Evolutionary conservation across 2,113 vertebrate genomes (phyloP), one percentile per base, ranked within the genome.

Genomic region (Anguilla japonica): DNA sequence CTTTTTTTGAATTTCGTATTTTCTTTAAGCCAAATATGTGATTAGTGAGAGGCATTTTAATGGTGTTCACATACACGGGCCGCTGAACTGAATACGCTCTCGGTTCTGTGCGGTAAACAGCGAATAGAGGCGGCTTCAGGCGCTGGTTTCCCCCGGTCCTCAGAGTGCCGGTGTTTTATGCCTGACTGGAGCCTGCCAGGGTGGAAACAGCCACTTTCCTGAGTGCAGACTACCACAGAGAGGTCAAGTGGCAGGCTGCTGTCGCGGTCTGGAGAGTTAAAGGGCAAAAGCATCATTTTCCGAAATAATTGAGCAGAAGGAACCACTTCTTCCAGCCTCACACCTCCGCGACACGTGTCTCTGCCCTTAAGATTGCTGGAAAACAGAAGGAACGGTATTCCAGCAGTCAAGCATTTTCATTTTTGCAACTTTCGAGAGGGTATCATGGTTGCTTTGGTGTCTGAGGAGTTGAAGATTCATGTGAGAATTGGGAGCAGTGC

Each of bases 221-320:
- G 71, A 75, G 29, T 13, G 71, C 71, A 75, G 71, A 75, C 18
- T 53, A 43, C 81, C 46, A 43, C 14, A 22, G 26, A 82, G 81
- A 82, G 81, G 81, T 82, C 81, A 82, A 50, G 41, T 50, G 41
- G 20, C 22, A 43, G 46, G 34, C 15, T 46, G 15, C 41, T 53
- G 81, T 41, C 2, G 26, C 11, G 43, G 41, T 43, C 9, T n/a
- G 46, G n/a, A 57, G n/a, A 57, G 82, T 2, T 16, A 40, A 18
- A 50, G 81, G 81, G 81, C 43, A 82, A 50, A 82, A 82, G 29
- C 26, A 82, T n/a, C 3, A 53, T 82, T 82, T 82, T 82, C 81
- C 53, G 43, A 50, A 50, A 82, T 82, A 82, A 82, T 82, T 82
- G 41, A 82, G 81, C 81, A 82, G 81, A 82, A 82, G 40, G 22